Percentiles rank a stretch among this genome's conserved stretches.
phyloP scores from a whole-genome alignment of 2,797 vertebrate species.

The Oreochromis grahami region DNA sequence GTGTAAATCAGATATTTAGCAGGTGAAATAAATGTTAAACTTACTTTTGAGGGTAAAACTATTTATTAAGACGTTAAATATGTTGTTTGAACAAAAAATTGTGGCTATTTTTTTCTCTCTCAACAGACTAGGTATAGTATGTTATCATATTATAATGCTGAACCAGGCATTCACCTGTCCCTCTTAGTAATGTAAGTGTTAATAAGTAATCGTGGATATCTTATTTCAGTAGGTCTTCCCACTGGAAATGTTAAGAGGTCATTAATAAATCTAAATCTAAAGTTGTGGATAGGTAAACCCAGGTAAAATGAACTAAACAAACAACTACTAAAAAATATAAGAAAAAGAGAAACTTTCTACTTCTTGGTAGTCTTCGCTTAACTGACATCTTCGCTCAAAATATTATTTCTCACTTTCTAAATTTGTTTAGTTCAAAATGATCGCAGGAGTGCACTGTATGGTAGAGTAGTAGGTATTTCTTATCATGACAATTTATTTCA shows the following conservation, averaged over 20 bases:
- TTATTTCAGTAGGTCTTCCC: neutral
- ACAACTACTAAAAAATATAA: neutral
- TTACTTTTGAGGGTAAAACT: neutral
- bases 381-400: neutral
- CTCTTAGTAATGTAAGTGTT: neutral
- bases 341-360: neutral
- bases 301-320: neutral
- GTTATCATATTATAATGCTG: neutral
- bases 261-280: neutral
- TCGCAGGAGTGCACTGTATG: neutral
- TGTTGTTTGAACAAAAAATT: neutral
- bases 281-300: neutral
- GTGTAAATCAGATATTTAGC: neutral
- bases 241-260: neutral
- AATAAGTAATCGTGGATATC: neutral
- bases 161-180: neutral
- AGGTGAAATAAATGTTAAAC: neutral
- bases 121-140: neutral
- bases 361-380: neutral
- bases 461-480: neutral
- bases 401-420: neutral
- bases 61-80: neutral
- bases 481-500: neutral
- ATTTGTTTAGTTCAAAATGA: neutral
- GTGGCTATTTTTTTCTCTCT: rapidly evolving